Evolutionary conservation across 2,113 vertebrate species (phyloP), one percentile per base, ranked within the genome.

Genomic region (Brachirus orientalis): DNA sequence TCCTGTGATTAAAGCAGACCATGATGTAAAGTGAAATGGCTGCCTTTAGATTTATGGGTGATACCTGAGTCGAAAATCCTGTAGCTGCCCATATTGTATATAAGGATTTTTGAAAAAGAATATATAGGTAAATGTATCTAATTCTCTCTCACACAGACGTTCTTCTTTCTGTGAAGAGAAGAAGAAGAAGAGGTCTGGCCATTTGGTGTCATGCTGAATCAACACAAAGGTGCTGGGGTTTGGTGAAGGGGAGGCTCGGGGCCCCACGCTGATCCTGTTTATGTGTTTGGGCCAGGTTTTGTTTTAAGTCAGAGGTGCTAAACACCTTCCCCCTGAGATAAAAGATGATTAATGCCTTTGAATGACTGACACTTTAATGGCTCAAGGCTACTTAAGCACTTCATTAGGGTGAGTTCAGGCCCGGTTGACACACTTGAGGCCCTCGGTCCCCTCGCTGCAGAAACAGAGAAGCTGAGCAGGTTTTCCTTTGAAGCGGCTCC

Each of bases 131-230:
- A 12, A 13, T 43, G 1, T 10, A 14, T 35, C 22, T 17, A 47
- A 8, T 37, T 65, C 0, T 37, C 3, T 11, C 57, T 37, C 18
- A 41, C 18, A 41, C 6, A n/a, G 6, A 51, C 10, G 13, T 20
- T 20, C 7, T 1, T 18, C 8, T 64, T 44, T 54, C 6, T 58
- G 14, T 14, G 33, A 46, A 54, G 16, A 46, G n/a, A 20, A 10
- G 50, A 10, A 38, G 46, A 70, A 68, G 54, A 65, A 35, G 52
- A 40, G 28, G 62, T 59, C 57, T 69, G 71, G 20, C 91, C 92
- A 94, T 94, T 92, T 94, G 93, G 88, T 63, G 59, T 56, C 74
- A 80, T 61, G 84, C 74, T 87, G 89, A 93, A 91, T 92, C 92
- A 92, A 93, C 91, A 91, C 84, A 78, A 84, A 89, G 88, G 88